phyloP scores from a whole-genome alignment of 2,888 invertebrate genomes.

The Tachina lurida region DNA sequence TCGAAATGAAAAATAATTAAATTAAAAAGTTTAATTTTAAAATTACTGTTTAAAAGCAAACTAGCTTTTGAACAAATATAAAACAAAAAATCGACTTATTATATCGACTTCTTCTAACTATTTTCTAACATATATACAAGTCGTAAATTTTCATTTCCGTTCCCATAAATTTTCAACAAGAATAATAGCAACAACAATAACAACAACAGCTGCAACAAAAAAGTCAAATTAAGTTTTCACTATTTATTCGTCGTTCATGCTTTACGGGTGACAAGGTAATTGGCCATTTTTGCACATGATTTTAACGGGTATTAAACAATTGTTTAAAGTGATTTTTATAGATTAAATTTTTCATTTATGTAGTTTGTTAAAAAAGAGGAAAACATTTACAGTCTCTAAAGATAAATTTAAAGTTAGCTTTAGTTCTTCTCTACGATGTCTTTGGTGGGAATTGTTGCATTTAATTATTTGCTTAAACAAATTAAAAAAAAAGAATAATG shows the following conservation, averaged over 20 bases:
- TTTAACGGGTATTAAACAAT: constrained; percentile 59
- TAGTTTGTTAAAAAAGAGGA: neutral
- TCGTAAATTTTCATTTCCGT: constrained; percentile 72
- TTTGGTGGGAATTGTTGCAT: neutral
- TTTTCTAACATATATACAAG: constrained; percentile 67
- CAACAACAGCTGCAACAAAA: constrained; percentile 20
- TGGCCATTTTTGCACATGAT: constrained; percentile 61
- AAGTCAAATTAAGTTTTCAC: constrained; percentile 63
- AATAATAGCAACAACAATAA: constrained; percentile 47
- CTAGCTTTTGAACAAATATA: constrained; percentile 47
- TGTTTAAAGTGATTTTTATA: constrained; percentile 56
- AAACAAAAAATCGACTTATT: constrained; percentile 71
- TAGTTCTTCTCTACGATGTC: neutral
- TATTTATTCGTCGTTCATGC: constrained; percentile 41
- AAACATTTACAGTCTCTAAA: constrained; percentile 7
- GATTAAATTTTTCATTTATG: constrained; percentile 13
- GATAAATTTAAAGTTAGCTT: neutral
- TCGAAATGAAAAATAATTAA: constrained; percentile 61
- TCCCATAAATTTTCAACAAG: constrained; percentile 63
- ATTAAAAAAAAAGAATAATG: neutral
- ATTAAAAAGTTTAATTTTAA: constrained; percentile 71
- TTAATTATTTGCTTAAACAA: neutral
- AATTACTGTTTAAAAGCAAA: constrained; percentile 47
- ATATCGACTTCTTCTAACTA: constrained; percentile 35
- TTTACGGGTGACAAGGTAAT: constrained; percentile 59